These are phyloP conservation scores for Misgurnus mizolepis DNA, from an alignment of 2,113 vertebrate genomes.

Conservation along the genomic window DNA sequence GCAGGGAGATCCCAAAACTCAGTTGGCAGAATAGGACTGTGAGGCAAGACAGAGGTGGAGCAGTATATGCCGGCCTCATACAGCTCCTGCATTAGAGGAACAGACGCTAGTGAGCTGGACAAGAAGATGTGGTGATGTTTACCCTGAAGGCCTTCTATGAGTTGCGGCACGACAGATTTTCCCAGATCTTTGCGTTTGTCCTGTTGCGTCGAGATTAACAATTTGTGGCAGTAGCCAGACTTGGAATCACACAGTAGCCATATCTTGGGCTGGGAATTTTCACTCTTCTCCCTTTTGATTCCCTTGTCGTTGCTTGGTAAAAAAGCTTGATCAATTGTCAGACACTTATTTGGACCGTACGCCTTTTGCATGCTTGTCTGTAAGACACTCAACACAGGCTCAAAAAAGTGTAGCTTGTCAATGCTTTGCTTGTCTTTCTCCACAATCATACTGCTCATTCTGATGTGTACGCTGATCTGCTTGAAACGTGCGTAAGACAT, in stretches of 20 bases:
- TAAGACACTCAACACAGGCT: constrained; percentile 67
- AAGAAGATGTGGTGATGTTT: constrained; percentile 75
- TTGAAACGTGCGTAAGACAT: constrained; percentile 73
- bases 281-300: constrained; percentile 26
- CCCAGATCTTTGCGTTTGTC: constrained; percentile 58
- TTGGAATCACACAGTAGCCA: constrained; percentile 81
- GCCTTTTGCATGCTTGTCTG: constrained; percentile 65
- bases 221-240: constrained; percentile 77
- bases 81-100: constrained; percentile 68
- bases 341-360: constrained; percentile 70
- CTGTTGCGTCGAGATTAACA: constrained; percentile 64
- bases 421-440: constrained; percentile 11
- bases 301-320: constrained; percentile 66
- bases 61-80: constrained; percentile 67
- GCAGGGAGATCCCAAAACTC: constrained; percentile 64
- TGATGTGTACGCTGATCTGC: constrained; percentile 68
- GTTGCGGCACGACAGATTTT: constrained; percentile 64
- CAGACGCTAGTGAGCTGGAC: constrained; percentile 64
- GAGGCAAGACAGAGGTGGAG: constrained; percentile 70
- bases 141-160: constrained; percentile 67
- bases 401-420: constrained; percentile 68
- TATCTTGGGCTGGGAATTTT: constrained; percentile 64
- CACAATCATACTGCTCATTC: constrained; percentile 66
- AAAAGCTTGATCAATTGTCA: constrained; percentile 70
- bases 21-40: constrained; percentile 62